Base-by-base conservation (phyloP, 2,888 invertebrate species). In the Macropis europaea region DNA sequence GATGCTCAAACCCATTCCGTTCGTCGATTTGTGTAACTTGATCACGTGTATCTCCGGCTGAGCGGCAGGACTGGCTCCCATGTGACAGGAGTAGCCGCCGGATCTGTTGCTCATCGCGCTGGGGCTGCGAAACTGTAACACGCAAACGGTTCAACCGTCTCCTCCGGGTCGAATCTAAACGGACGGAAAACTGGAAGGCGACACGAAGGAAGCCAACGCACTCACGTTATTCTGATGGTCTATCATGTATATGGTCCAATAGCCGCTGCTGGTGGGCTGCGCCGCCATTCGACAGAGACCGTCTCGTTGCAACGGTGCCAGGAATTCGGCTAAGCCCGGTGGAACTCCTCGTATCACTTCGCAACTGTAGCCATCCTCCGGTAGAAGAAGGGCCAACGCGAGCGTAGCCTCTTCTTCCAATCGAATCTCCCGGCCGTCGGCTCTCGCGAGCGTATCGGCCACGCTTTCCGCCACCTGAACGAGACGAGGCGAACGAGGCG, bases 1-100 rank as follows among this genome's bases (percentile, higher is more conserved):
- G 84, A 99, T 99, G 87, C 98, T 99, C 83, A 99, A 93, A 9
- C 99, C 99, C 96, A 99, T 98, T 75, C 99, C 99, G 86, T 96
- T 97, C 73, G 96, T 95, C 86, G 97, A 97, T 91, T 99, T 99
- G 89, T 97, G 95, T 75, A 99, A 93, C 88, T 97, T 95, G 82
- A 99, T 96, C 60, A 95, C 93, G 87, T 96, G 95, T 67, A 97
- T 91, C 86, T 96, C 94, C 9, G 96, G 95, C 82, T 94, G 93
- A 32, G 92, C 91, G 45, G n/a, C n/a, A n/a, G 91, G 88, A 30
- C 75, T 82, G 63, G 85, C 83, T 30, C 81, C 82, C 43, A 83
- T 76, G 36, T 87, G 82, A 72, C 84, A 77, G 78, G 87, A 73
- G 85, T 88, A 87, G 76, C 90, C 92, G 42, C 92, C 92, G 2